Percentiles rank a stretch among this genome's conserved stretches.
Conservation (phyloP, 2,113 vertebrate species). For the Canis aureus region DNA sequence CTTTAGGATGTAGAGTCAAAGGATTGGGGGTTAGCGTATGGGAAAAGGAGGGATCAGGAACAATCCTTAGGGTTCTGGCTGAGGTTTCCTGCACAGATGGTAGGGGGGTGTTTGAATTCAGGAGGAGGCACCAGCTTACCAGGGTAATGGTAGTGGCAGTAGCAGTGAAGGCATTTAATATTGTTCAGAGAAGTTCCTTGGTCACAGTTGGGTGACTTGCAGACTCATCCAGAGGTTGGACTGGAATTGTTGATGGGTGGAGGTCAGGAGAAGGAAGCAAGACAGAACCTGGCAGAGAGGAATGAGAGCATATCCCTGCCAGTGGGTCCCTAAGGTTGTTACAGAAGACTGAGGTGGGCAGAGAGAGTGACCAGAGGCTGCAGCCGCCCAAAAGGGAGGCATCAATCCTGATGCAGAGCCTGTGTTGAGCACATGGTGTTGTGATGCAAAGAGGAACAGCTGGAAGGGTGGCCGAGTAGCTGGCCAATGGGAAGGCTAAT, state of each 20-base stretch:
- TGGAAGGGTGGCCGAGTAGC: neutral
- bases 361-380: neutral
- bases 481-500: neutral
- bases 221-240: neutral
- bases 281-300: neutral
- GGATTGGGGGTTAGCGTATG: neutral
- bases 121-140: neutral
- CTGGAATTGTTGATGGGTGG: constrained; percentile 4
- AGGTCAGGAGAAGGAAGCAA: neutral
- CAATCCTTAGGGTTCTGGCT: neutral
- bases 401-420: neutral
- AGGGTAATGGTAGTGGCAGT: neutral
- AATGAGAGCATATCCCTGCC: neutral
- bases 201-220: neutral
- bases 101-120: neutral
- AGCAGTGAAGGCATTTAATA: neutral
- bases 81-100: neutral
- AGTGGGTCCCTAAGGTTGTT: neutral
- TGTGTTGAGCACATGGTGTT: neutral
- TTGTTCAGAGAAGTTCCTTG: neutral
- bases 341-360: neutral
- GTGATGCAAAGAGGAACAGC: neutral
- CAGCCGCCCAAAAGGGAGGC: neutral
- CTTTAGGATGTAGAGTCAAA: neutral
- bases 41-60: neutral